Percentiles rank a stretch among this genome's conserved stretches.
phyloP scores from a whole-genome alignment of 2,797 vertebrate genomes.

The Vultur gryphus region DNA sequence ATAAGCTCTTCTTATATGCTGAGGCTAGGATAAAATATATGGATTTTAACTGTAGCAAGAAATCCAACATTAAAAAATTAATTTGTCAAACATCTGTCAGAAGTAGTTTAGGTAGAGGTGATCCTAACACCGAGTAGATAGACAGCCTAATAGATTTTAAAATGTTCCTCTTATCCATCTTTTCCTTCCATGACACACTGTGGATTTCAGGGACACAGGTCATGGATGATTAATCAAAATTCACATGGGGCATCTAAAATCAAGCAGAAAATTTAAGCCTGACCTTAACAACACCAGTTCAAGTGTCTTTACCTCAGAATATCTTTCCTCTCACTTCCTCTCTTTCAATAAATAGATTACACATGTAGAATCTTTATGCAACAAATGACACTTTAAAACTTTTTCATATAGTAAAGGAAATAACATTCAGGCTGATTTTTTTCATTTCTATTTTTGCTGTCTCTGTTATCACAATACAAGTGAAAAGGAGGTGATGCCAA shows the following conservation, averaged over 20 bases:
- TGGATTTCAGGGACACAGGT: neutral
- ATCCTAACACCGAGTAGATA: neutral
- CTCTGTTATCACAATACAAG: neutral
- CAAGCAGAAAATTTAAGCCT: conserved; percentile 44
- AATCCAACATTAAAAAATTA: neutral
- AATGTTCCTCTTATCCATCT: neutral
- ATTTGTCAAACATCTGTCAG: neutral
- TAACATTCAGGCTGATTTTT: neutral
- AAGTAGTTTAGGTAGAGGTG: neutral
- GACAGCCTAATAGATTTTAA: neutral
- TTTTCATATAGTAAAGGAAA: neutral
- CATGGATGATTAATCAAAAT: neutral
- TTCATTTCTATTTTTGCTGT: neutral
- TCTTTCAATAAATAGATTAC: neutral
- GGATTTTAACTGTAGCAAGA: neutral
- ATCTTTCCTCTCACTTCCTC: neutral
- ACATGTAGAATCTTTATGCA: neutral
- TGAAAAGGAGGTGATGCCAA: neutral
- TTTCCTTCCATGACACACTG: neutral
- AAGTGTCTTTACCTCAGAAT: neutral
- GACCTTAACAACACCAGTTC: neutral
- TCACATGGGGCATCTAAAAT: conserved; percentile 7
- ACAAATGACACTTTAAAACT: neutral
- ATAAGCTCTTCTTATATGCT: neutral
- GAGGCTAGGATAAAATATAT: neutral